Conservation (phyloP, 2,113 vertebrate species). For the Fregata magnificens region DNA sequence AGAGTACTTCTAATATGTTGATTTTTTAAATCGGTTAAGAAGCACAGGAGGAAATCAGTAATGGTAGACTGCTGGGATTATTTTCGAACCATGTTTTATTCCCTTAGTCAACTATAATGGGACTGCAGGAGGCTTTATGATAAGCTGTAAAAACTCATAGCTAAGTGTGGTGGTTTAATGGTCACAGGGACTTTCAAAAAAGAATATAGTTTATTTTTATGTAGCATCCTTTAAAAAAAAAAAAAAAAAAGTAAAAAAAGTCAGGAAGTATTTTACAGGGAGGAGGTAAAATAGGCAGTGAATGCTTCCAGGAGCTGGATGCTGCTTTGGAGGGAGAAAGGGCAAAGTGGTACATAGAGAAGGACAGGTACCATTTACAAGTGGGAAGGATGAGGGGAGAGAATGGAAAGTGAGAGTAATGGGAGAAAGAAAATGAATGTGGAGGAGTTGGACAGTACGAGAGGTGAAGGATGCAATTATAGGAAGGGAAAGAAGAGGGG, state of each 20-base stretch:
- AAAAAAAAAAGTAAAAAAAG: rapidly evolving
- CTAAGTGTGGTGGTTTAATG: conserved; percentile 34
- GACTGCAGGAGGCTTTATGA: conserved; percentile 57
- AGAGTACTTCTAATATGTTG: background rate
- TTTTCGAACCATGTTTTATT: conserved; percentile 37
- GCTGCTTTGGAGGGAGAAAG: background rate
- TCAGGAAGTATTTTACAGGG: background rate
- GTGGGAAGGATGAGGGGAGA: background rate
- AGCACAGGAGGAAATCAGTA: background rate
- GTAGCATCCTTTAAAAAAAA: background rate
- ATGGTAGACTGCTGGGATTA: background rate
- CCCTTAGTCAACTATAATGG: conserved; percentile 41
- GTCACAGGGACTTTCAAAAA: conserved; percentile 7
- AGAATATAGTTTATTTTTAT: conserved; percentile 54
- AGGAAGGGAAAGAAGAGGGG: background rate
- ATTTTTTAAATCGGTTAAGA: background rate
- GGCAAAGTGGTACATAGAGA: background rate
- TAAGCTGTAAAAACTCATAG: conserved; percentile 48
- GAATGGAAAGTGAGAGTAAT: conserved; percentile 22
- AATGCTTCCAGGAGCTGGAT: background rate
- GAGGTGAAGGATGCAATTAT: background rate
- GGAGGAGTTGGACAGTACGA: background rate
- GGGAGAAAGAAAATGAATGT: background rate
- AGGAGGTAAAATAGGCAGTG: background rate
- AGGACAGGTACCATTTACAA: background rate